Evolutionary conservation across 2,113 vertebrate genomes (phyloP).

Genomic region (Marmota monax): DNA sequence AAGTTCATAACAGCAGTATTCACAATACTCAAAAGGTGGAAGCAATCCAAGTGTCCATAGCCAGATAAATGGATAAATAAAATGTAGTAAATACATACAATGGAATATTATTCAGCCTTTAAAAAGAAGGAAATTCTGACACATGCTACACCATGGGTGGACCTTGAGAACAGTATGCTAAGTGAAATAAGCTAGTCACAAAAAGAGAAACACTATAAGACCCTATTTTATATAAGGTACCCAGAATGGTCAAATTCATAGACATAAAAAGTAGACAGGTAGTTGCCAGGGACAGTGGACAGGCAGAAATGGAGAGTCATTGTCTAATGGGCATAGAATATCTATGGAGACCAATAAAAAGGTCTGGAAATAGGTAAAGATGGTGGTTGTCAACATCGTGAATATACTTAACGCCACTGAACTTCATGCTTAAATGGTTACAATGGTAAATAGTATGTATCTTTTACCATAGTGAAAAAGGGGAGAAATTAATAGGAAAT

Average conservation of each 20-base stretch:
- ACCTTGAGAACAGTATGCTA: not conserved
- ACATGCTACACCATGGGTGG: not conserved
- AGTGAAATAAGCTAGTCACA: not conserved
- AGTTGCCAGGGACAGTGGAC: no score
- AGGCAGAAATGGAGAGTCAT: not conserved
- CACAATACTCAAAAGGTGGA: not conserved
- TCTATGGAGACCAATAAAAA: not conserved
- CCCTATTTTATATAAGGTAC: not conserved
- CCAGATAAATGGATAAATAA: not conserved
- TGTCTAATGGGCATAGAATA: not conserved
- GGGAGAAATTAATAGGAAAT: not conserved
- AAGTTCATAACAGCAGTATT: not conserved
- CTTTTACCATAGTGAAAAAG: not conserved
- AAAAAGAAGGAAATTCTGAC: constrained; percentile 19
- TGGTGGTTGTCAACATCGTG: not conserved
- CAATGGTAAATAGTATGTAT: not conserved
- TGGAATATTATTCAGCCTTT: constrained; percentile 1
- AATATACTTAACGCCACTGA: not conserved
- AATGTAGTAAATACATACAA: not conserved
- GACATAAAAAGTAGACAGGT: not conserved
- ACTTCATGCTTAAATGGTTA: not conserved
- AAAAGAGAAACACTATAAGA: not conserved
- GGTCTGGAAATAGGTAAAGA: constrained; percentile 10
- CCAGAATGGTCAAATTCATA: not conserved
- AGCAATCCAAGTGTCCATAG: not conserved